Conservation (phyloP, 37 sponge, comb jelly and placozoan species). For the Cladorhizidae sp. region DNA sequence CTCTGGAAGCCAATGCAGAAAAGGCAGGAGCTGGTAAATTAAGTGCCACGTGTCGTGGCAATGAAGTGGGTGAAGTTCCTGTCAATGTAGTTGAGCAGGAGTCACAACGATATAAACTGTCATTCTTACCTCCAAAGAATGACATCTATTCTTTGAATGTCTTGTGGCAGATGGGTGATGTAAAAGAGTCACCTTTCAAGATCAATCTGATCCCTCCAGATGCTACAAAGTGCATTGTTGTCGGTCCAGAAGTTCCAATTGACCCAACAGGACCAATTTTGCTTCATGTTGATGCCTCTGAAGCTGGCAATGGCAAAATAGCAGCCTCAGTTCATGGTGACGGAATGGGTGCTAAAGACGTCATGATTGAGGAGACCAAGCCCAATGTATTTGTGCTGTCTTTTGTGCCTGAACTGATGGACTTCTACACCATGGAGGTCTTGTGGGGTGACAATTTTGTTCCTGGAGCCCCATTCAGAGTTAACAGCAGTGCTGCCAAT, state of each 20-base stretch:
- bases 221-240: slow-evolving; percentile 44
- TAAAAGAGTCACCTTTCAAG: slow-evolving; percentile 52
- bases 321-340: slow-evolving; percentile 35
- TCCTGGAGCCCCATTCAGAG: slow-evolving; percentile 54
- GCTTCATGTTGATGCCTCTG: slow-evolving; percentile 36
- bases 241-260: slow-evolving; percentile 35
- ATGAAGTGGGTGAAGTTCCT: slow-evolving; percentile 50
- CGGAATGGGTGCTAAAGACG: slow-evolving; percentile 4
- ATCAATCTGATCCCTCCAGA: slow-evolving; percentile 48
- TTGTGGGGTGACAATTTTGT: slow-evolving; percentile 42
- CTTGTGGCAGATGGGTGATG: slow-evolving; percentile 45
- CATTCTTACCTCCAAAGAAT: slow-evolving; percentile 32
- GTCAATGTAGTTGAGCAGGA: slow-evolving; percentile 18
- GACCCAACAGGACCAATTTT: slow-evolving; percentile 13
- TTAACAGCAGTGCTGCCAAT: slow-evolving; percentile 23
- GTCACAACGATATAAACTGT: slow-evolving; percentile 6
- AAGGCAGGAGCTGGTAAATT: slow-evolving; percentile 73
- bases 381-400: slow-evolving; percentile 26
- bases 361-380: slow-evolving; percentile 27
- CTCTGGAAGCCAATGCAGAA: slow-evolving; percentile 27
- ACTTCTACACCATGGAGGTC: slow-evolving; percentile 43
- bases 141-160: slow-evolving; percentile 60
- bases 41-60: slow-evolving; percentile 43
- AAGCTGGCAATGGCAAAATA: slow-evolving; percentile 65
- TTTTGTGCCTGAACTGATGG: slow-evolving; percentile 29